Base-by-base conservation (phyloP, 2,888 invertebrate genomes). In the Dione juno region DNA sequence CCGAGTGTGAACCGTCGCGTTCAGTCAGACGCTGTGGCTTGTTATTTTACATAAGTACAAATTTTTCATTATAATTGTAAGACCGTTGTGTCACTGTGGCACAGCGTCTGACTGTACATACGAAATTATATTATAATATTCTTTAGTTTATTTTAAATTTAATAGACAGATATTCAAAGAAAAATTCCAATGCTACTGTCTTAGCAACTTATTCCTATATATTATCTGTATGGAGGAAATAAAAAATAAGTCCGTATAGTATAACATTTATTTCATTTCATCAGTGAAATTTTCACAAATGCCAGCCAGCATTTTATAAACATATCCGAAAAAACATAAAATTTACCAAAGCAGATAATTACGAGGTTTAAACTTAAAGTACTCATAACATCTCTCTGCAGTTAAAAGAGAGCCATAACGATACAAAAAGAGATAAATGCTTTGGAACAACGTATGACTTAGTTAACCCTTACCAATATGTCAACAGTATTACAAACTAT, bases 351-450 rank as follows among this genome's bases (percentile, higher is more conserved):
- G 57, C 57, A 57, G 37, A 10, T 50, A 19, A 5, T 28, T 58
- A 40, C n/a, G 40, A 35, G 6, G 11, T 21, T 19, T 28, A n/a
- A 43, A n/a, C 28, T 57, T 57, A 57, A 57, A 45, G 6, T 16
- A 59, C 6, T 61, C 35, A 45, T n/a, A 61, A 61, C 61, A 45
- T 45, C 13, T 43, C 45, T 61, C 52, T 61, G 13, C 19, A 3
- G 19, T 52, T 50, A 61, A 61, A 73, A 54, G 75, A 65, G 74
- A 77, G 28, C 52, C 40, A 43, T 16, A 50, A 58, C 59, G 63
- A 69, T 64, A 72, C 45, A 11, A 61, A 45, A 61, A 61, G 40
- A 70, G 73, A 77, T 88, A 88, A 89, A 89, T 88, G 89, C 89
- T 86, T 86, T 84, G 83, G 83, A 83, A 85, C 81, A 80, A 79